Percentiles rank a stretch among this genome's conserved stretches.
These are phyloP conservation scores for Pterocles gutturalis DNA, from an alignment of 2,113 vertebrate genomes.

Conservation along the genomic window DNA sequence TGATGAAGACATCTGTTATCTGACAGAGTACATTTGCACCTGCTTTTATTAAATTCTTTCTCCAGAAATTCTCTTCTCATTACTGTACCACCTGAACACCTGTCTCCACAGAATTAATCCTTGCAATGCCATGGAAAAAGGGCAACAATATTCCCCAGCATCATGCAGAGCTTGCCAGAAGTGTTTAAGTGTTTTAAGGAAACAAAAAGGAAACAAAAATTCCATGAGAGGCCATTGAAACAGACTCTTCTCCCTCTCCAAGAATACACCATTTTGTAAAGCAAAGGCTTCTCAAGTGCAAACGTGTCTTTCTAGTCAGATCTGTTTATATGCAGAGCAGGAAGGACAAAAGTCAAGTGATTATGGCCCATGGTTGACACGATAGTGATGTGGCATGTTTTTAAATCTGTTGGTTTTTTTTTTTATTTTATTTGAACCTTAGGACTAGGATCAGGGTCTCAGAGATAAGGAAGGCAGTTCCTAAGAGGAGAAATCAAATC, in stretches of 20 bases:
- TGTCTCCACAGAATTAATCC: background rate
- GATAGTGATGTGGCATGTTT: no score
- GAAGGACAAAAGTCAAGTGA: background rate
- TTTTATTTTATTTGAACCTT: background rate
- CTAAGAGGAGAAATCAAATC: background rate
- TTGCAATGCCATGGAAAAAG: background rate
- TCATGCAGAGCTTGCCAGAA: background rate
- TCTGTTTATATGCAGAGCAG: background rate
- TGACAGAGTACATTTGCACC: slow-evolving; percentile 24
- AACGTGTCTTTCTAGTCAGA: background rate
- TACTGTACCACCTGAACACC: background rate
- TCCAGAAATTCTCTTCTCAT: background rate
- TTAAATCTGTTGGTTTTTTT: no score
- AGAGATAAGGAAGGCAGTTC: background rate
- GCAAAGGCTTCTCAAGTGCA: background rate
- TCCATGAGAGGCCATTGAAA: background rate
- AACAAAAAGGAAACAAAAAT: background rate
- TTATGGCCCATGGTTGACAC: no score
- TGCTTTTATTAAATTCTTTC: background rate
- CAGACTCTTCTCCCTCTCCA: background rate
- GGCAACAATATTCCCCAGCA: background rate
- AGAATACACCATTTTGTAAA: background rate
- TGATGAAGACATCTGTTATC: slow-evolving; percentile 6
- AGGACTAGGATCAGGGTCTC: background rate
- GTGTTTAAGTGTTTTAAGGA: accelerated